Conservation (phyloP, 2,113 vertebrate species). For the Meleagris gallopavo region DNA sequence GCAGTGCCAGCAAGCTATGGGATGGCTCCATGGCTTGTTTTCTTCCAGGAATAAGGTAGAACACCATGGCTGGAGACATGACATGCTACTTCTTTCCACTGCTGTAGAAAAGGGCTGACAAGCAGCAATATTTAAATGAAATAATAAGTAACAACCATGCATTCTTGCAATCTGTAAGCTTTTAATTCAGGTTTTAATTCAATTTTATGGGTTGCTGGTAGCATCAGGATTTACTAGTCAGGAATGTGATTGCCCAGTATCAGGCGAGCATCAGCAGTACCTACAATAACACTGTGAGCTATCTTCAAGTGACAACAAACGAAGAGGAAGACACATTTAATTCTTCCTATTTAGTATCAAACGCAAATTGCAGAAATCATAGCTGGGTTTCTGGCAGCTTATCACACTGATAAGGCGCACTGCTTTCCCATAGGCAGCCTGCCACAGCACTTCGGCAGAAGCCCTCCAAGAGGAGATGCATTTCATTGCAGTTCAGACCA, state of each 20-base stretch:
- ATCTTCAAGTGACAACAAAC: rapidly evolving
- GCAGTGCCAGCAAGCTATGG: neutral
- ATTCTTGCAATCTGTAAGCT: neutral
- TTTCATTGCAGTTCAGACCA: neutral
- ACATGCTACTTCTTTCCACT: neutral
- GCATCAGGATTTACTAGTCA: neutral
- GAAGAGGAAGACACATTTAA: rapidly evolving
- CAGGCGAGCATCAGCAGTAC: neutral
- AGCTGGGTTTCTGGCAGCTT: rapidly evolving
- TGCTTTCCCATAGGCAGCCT: neutral
- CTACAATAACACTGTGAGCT: rapidly evolving
- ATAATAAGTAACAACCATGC: neutral
- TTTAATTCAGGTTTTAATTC: neutral
- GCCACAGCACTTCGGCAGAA: neutral
- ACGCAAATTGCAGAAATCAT: rapidly evolving
- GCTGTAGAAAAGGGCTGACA: neutral
- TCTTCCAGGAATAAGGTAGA: neutral
- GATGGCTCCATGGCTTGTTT: neutral
- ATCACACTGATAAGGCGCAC: rapidly evolving
- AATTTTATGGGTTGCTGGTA: neutral
- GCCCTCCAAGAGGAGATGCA: neutral
- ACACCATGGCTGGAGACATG: neutral
- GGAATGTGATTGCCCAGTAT: neutral
- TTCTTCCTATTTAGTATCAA: neutral
- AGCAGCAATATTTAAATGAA: neutral